phyloP scores from a whole-genome alignment of 2,888 invertebrate genomes.

The Eupithecia tripunctaria region DNA sequence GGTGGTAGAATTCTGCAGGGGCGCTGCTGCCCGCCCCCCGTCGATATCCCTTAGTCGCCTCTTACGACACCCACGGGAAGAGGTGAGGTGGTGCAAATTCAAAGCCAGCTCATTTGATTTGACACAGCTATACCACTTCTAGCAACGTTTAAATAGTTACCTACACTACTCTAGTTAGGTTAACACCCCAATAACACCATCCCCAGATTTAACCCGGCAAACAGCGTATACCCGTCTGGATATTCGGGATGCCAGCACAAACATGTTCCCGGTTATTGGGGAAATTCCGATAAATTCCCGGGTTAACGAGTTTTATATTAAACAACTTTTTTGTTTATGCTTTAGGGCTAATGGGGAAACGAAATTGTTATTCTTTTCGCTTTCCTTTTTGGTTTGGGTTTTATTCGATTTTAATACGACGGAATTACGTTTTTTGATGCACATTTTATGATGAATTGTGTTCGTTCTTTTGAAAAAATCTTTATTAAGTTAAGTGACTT shows the following conservation, averaged over 20 bases:
- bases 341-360: slow-evolving; percentile 17
- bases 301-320: slow-evolving; percentile 39
- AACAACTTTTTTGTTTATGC: slow-evolving; percentile 44
- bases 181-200: neutral
- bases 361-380: slow-evolving; percentile 21
- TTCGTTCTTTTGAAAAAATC: neutral
- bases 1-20: no score
- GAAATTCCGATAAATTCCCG: slow-evolving; percentile 25
- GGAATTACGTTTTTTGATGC: neutral
- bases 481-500: no score
- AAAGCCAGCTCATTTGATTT: no score
- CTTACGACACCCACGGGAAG: no score
- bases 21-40: no score
- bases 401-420: neutral
- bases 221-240: slow-evolving; percentile 2
- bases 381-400: slow-evolving; percentile 2
- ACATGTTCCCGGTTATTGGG: slow-evolving; percentile 11
- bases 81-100: no score
- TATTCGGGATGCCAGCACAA: neutral
- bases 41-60: no score
- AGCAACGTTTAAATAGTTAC: neutral
- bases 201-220: slow-evolving; percentile 4
- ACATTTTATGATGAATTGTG: neutral
- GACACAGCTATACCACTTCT: no score
- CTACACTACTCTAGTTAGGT: neutral